Percentiles rank a stretch among this genome's conserved stretches.
These are phyloP conservation scores for Cepphus grylle DNA, from an alignment of 2,113 vertebrate species.

Conservation along the genomic window DNA sequence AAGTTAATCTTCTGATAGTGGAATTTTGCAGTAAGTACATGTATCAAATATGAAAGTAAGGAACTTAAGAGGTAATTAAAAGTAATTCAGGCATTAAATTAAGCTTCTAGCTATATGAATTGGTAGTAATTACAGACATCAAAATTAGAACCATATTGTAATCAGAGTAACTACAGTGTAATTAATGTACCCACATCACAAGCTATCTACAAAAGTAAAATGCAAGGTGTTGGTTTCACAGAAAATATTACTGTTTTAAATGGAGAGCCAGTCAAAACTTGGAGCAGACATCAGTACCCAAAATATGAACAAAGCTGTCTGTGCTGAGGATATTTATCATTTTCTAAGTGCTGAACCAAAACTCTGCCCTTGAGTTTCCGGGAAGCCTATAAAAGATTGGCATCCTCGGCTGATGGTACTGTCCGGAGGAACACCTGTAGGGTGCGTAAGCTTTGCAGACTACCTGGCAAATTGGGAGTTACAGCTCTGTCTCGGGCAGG, in stretches of 20 bases:
- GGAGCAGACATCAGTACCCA: not conserved
- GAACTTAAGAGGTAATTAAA: conserved; percentile 56
- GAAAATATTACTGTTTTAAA: not conserved
- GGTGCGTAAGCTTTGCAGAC: not conserved
- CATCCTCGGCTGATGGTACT: not conserved
- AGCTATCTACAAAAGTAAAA: not conserved
- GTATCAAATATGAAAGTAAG: conserved; percentile 43
- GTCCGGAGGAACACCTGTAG: not conserved
- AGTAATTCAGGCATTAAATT: conserved; percentile 65
- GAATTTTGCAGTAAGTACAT: conserved; percentile 40
- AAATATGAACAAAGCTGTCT: not conserved
- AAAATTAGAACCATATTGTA: conserved; percentile 58
- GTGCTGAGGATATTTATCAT: not conserved
- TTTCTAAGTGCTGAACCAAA: not conserved
- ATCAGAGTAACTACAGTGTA: conserved; percentile 45
- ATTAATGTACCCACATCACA: conserved; percentile 24
- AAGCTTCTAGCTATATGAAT: conserved; percentile 45
- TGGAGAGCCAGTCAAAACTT: not conserved
- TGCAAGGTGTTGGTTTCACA: not conserved
- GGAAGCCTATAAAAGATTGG: not conserved
- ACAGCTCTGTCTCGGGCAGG: not conserved
- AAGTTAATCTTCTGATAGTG: conserved; percentile 59
- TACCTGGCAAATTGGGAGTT: not conserved
- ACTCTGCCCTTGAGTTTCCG: not conserved
- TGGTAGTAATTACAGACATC: conserved; percentile 40